phyloP scores from a whole-genome alignment of 2,888 invertebrate species.

The Alcis repandata region DNA sequence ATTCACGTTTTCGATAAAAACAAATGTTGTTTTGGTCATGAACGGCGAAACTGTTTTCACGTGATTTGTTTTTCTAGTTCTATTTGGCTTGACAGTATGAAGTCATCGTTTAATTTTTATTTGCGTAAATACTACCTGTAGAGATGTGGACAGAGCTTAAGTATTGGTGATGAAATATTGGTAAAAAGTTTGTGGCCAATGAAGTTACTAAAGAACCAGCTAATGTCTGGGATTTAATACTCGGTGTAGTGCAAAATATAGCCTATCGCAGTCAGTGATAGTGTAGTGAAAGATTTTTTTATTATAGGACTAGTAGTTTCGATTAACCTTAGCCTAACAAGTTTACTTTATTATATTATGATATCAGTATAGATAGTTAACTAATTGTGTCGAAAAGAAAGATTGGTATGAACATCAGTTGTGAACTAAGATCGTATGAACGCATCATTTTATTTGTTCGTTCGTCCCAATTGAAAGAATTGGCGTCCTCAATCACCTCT shows the following conservation, averaged over 20 bases:
- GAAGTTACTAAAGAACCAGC: too few species aligned
- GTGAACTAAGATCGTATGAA: neutral
- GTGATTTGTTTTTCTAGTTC: slow-evolving; percentile 18
- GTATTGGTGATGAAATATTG: too few species aligned
- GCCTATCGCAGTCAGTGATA: too few species aligned
- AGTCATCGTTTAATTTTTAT: slow-evolving; percentile 1
- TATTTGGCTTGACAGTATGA: slow-evolving; percentile 4
- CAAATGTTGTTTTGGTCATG: slow-evolving; percentile 26
- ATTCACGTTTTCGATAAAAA: slow-evolving; percentile 29
- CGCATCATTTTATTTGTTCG: neutral
- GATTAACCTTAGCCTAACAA: too few species aligned
- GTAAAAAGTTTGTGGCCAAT: too few species aligned
- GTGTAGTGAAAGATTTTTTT: too few species aligned
- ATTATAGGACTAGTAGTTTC: too few species aligned
- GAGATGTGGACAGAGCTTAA: neutral
- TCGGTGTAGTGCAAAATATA: too few species aligned
- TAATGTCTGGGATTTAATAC: too few species aligned
- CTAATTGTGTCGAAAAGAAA: neutral
- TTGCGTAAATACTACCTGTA: neutral
- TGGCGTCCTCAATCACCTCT: slow-evolving; percentile 2
- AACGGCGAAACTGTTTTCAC: slow-evolving; percentile 9
- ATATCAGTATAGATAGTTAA: too few species aligned
- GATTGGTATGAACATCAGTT: neutral
- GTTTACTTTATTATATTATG: too few species aligned
- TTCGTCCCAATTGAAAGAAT: slow-evolving; percentile 17